These are phyloP conservation scores for Notarius lentiginosus DNA, from an alignment of 2,113 vertebrate species.

Conservation along the genomic window DNA sequence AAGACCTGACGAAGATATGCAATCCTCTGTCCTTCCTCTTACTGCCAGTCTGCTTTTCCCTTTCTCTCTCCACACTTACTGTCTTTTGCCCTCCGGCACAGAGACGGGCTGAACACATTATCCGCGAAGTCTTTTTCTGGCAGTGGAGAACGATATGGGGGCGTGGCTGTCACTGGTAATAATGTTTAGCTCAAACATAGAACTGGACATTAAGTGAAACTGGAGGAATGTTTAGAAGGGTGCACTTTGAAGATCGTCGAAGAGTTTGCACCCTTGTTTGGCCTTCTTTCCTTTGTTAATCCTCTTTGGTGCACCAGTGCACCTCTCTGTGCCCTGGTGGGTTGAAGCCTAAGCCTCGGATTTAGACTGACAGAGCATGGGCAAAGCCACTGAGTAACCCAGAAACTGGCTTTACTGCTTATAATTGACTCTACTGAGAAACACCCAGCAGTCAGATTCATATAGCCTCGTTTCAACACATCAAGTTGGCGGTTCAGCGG, in stretches of 20 bases:
- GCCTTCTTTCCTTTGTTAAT: slow-evolving; percentile 41
- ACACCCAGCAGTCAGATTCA: slow-evolving; percentile 42
- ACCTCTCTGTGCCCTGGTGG: slow-evolving; percentile 40
- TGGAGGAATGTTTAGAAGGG: slow-evolving; percentile 7
- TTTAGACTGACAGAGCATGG: slow-evolving; percentile 37
- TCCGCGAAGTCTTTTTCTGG: slow-evolving; percentile 52
- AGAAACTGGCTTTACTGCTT: background rate
- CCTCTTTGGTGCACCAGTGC: slow-evolving; percentile 43
- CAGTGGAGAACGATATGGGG: slow-evolving; percentile 25
- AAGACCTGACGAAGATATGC: slow-evolving; percentile 30
- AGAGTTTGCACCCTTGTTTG: slow-evolving; percentile 33
- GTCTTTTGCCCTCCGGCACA: slow-evolving; percentile 26
- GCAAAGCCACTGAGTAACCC: slow-evolving; percentile 14
- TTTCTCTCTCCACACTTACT: background rate
- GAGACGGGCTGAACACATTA: slow-evolving; percentile 52
- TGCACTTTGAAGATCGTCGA: slow-evolving; percentile 37
- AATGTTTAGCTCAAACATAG: background rate
- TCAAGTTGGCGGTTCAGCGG: slow-evolving; percentile 9
- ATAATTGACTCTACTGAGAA: slow-evolving; percentile 38
- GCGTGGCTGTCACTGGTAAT: slow-evolving; percentile 45
- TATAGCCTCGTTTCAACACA: slow-evolving; percentile 1
- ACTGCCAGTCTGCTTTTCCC: slow-evolving; percentile 5
- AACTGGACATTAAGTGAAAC: background rate
- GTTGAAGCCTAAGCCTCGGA: slow-evolving; percentile 35
- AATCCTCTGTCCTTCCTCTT: background rate